Evolutionary conservation across 2,797 vertebrate species (phyloP).

Genomic region (Chelon auratus): DNA sequence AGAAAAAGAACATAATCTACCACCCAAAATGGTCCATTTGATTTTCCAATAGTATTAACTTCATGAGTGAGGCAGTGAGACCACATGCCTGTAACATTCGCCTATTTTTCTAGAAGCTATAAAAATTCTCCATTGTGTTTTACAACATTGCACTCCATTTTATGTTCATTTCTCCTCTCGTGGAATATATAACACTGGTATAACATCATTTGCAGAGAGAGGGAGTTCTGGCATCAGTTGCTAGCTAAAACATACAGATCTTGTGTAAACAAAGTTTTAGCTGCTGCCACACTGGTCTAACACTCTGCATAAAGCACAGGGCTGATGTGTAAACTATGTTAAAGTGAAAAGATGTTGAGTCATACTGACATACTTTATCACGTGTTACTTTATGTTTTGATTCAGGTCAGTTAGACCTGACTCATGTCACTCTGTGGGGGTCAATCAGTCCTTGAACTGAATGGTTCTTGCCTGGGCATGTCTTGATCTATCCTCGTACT

Average conservation of each 20-base stretch:
- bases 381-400: not conserved
- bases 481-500: conserved; percentile 16
- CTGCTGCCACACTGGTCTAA: not conserved
- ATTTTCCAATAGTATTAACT: conserved; percentile 38
- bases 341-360: not conserved
- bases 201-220: conserved; percentile 27
- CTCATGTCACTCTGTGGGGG: not conserved
- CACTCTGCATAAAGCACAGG: not conserved
- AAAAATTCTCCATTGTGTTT: conserved; percentile 54
- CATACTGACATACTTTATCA: too few species aligned
- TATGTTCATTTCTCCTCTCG: conserved; percentile 26
- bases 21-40: conserved; percentile 21
- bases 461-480: conserved; percentile 40
- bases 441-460: not conserved
- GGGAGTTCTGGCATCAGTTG: not conserved
- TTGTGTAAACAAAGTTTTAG: not conserved
- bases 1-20: not conserved
- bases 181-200: conserved; percentile 13
- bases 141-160: conserved; percentile 36
- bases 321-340: not conserved
- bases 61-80: conserved; percentile 12
- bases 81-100: conserved; percentile 20
- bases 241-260: conserved; percentile 9
- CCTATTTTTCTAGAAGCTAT: conserved; percentile 37
- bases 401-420: conserved; percentile 1